phyloP scores from a whole-genome alignment of 2,113 vertebrate genomes.

The Abramis brama region DNA sequence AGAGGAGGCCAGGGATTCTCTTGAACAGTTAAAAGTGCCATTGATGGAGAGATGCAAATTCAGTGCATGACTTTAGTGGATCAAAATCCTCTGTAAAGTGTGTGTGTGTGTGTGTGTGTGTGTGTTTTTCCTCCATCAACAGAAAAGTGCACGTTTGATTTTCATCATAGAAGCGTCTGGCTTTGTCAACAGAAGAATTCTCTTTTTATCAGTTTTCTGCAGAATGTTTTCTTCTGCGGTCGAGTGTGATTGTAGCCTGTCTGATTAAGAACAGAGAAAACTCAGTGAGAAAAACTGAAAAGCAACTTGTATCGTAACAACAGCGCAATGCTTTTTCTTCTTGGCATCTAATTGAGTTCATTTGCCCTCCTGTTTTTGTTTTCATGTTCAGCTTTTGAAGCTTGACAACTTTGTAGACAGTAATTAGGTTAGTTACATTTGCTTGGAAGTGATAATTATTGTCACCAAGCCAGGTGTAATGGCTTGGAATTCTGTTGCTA shows the following conservation, averaged over 20 bases:
- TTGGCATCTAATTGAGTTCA: constrained; percentile 49
- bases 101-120: background rate
- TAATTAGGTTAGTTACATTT: constrained; percentile 58
- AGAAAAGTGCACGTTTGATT: background rate
- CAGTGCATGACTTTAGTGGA: constrained; percentile 2
- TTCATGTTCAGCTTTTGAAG: constrained; percentile 38
- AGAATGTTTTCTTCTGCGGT: constrained; percentile 43
- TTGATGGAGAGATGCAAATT: background rate
- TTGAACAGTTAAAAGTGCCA: background rate
- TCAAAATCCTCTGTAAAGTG: background rate
- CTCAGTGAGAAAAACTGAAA: constrained; percentile 22
- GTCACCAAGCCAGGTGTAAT: constrained; percentile 53
- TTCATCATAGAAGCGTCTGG: constrained; percentile 25
- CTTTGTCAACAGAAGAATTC: constrained; percentile 49
- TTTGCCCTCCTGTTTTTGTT: constrained; percentile 47
- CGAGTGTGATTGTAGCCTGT: constrained; percentile 48
- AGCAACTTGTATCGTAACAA: background rate
- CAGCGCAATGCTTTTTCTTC: constrained; percentile 1
- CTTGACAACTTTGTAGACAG: constrained; percentile 42
- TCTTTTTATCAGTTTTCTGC: constrained; percentile 49
- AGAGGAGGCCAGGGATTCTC: background rate
- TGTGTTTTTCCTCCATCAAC: background rate
- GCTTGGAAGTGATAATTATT: constrained; percentile 48
- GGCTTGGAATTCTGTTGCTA: constrained; percentile 32
- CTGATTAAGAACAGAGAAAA: constrained; percentile 36